Base-by-base conservation (phyloP, 2,888 invertebrate species). In the Noctua janthina region DNA sequence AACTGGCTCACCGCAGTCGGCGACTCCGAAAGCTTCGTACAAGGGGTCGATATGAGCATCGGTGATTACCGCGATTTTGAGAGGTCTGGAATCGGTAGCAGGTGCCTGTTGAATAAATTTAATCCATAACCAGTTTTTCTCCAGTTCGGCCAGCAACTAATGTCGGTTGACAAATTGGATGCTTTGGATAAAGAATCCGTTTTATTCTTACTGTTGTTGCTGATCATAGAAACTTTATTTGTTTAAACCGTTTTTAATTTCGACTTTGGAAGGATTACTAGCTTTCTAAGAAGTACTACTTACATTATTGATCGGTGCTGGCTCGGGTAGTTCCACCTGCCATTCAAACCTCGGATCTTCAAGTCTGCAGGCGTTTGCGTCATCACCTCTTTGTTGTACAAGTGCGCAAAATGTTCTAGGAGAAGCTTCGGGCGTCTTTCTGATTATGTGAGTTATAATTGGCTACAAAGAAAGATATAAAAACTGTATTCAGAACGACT, bases 21-120 rank as follows among this genome's bases (percentile, higher is more conserved):
- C 98, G 72, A 98, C 97, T 0, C 98, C 97, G 51, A 97, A 97
- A 0, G 97, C 97, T 86, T 97, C 96, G 92, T 99, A 99, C 2
- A 97, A 92, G 0, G 98, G 98, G 93, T 99, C 99, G 75, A 98
- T 97, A 92, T 99, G 99, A 49, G 98, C 97, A 91, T 99, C 99
- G 0, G 98, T 98, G 75, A 99, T 91, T 66, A 99, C 98, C 2
- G 98, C 96, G n/a, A 98, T 93, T 87, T 95, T 97, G 0, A 97
- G 90, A 10, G 95, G 96, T 6, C 85, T 87, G 1, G 88, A 86
- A 64, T 92, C 90, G 7, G 39, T 76, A 4, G 81, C 66, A 3
- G 90, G 88, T 0, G 74, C 78, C 96, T 95, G 88, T 74, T 56
- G 35, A 81, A 71, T 35, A 2, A 2, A 68, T 67, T 11, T 4